Base-by-base conservation (phyloP, 2,888 invertebrate genomes). In the Phyllotreta striolata region DNA sequence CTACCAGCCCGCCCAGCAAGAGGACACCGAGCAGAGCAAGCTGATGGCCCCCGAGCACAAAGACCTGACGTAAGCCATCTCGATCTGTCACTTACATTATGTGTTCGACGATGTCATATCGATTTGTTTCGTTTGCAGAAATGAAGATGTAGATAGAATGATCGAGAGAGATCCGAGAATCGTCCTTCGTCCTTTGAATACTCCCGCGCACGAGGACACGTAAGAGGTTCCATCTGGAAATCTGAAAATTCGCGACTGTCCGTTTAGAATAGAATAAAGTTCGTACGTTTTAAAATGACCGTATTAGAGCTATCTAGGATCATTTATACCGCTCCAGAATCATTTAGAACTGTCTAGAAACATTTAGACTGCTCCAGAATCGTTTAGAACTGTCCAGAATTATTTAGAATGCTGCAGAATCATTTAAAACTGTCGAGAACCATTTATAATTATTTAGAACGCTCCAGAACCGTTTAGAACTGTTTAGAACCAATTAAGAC, bases 71-170 rank as follows among this genome's bases (percentile, higher is more conserved):
- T 90, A 79, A 71, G 68, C 62, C 52, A 24, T n/a, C 13, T 37
- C 13, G 1, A 37, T 2, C 13, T n/a, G 13, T 14, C 8, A 14
- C 8, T 55, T 10, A n/a, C n/a, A n/a, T n/a, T n/a, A n/a, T n/a
- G n/a, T n/a, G n/a, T n/a, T n/a, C n/a, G 8, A 39, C 39, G 8
- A 39, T 39, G 8, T 39, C 10, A 14, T 64, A 10, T 12, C 60
- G 41, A 52, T 38, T 5, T 12, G 13, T 43, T 51, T 69, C 58
- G n/a, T n/a, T n/a, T 75, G 35, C 61, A 81, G 80, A 41, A 80
- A 78, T 76, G 91, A 91, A 79, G 91, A 91, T 78, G 89, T 89
- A 72, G 90, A 91, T 79, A 87, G 90, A 72, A 90, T 91, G 89
- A 83, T 90, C 71, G 90, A 90, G 77, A 87, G 88, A 37, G 88